Evolutionary conservation across 2,888 invertebrate genomes (phyloP), one percentile per base, ranked within the genome.

Genomic region (Hemistola chrysoprasaria): DNA sequence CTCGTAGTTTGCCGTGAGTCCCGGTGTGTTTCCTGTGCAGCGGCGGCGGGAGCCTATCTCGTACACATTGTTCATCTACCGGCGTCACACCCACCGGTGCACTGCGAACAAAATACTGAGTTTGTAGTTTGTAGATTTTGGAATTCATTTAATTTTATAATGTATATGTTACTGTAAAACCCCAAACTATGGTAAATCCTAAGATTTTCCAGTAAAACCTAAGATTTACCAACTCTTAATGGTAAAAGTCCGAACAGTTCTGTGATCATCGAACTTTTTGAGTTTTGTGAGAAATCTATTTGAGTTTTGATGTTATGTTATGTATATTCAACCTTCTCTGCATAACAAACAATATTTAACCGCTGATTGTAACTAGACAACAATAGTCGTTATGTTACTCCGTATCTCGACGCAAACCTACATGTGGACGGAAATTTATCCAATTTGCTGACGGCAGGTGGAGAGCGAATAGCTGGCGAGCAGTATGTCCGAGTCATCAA

Each of bases 21-120:
- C 52, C 59, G 58, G 53, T 58, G 53, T 52, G 62, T 65, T 77
- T 76, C 76, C 75, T 67, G 67, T 22, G 30, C 61, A 70, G 73
- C 67, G 70, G 70, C 70, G 68, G 11, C 40, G 21, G 28, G 29
- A 60, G 61, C 65, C 51, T 58, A 57, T 33, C 36, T 30, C 38
- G 3, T 24, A 54, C 64, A 66, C 65, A 66, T 71, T 76, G 70
- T 73, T 60, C 62, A 56, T 52, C 56, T 58, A 56, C 4, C 34
- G 16, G 16, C 16, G 16, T 16, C 16, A 23, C 9, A 27, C 10
- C 28, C 7, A 8, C 28, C n/a, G 2, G 6, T 11, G 6, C 6
- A 21, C 11, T 16, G 23, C 8, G 21, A 25, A 24, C 8, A 68
- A 69, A n/a, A 71, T 73, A 63, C 59, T 57, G 31, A 63, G 67